Evolutionary conservation across 1,140 invertebrate genomes (phyloP).

Genomic region (Camponotus floridanus): DNA sequence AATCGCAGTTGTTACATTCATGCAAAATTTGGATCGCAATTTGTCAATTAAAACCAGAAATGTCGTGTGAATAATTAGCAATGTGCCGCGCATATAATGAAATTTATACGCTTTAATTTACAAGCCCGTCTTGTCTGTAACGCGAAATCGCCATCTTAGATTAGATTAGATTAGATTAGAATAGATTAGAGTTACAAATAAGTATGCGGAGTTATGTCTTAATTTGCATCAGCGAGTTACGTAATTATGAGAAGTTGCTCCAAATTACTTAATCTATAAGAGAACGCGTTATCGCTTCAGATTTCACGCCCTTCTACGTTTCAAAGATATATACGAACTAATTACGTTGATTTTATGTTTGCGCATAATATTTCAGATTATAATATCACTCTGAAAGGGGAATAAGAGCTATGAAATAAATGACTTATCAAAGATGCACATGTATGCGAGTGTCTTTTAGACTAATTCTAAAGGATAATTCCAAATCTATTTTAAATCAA

Average conservation of each 20-base stretch:
- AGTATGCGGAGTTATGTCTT: slow-evolving; percentile 56
- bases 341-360: slow-evolving; percentile 4
- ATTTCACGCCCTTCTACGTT: slow-evolving; percentile 34
- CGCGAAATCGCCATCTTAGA: slow-evolving; percentile 47
- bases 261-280: slow-evolving; percentile 56
- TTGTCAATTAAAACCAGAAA: slow-evolving; percentile 38
- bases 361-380: not conserved
- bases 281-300: slow-evolving; percentile 20
- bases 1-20: not conserved
- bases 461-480: not conserved
- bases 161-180: slow-evolving; percentile 60
- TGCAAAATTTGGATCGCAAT: slow-evolving; percentile 23
- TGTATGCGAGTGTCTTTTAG: not conserved
- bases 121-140: slow-evolving; percentile 43
- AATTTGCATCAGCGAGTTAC: slow-evolving; percentile 47
- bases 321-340: not conserved
- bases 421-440: not conserved
- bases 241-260: slow-evolving; percentile 55
- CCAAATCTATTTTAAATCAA: not conserved
- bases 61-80: slow-evolving; percentile 27
- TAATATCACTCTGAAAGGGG: not conserved
- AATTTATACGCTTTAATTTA: slow-evolving; percentile 48
- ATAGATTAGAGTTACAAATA: slow-evolving; percentile 57
- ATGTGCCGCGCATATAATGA: slow-evolving; percentile 35
- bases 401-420: not conserved